phyloP scores from a whole-genome alignment of 2,113 vertebrate species.

The Sitta europaea region DNA sequence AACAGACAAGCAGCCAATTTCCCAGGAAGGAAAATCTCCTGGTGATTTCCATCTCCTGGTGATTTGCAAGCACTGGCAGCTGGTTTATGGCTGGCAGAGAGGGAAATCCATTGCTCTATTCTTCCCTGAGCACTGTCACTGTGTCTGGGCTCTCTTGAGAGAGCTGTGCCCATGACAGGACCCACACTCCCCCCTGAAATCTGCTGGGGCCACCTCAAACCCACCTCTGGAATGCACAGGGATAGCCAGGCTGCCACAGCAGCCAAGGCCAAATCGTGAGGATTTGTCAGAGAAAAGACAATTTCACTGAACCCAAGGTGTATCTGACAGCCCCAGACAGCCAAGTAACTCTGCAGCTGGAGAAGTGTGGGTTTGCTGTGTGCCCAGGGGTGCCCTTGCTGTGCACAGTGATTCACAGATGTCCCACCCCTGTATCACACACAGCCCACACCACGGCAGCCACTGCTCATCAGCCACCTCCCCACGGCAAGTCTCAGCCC shows the following conservation, averaged over 20 bases:
- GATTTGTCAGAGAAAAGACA: not conserved
- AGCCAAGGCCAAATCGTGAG: accelerated
- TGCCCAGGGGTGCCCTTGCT: not conserved
- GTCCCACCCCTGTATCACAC: not conserved
- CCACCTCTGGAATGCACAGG: not conserved
- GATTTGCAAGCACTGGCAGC: not conserved
- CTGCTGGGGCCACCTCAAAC: not conserved
- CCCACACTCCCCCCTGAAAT: not conserved
- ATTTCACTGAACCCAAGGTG: not conserved
- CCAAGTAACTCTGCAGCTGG: not conserved
- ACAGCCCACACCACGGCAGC: not conserved
- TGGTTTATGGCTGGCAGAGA: not conserved
- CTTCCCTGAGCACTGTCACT: not conserved
- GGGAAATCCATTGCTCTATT: not conserved
- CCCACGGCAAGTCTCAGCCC: not conserved
- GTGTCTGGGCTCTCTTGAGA: not conserved
- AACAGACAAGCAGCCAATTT: not conserved
- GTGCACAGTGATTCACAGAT: too few species aligned
- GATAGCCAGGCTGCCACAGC: not conserved
- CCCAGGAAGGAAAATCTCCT: not conserved
- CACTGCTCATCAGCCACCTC: not conserved
- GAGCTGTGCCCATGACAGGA: not conserved
- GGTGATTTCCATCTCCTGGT: not conserved
- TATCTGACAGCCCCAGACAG: not conserved
- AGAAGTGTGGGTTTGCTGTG: accelerated